Evolutionary conservation across 1,140 invertebrate genomes (phyloP).

Genomic region (Andrena cerasifolii): DNA sequence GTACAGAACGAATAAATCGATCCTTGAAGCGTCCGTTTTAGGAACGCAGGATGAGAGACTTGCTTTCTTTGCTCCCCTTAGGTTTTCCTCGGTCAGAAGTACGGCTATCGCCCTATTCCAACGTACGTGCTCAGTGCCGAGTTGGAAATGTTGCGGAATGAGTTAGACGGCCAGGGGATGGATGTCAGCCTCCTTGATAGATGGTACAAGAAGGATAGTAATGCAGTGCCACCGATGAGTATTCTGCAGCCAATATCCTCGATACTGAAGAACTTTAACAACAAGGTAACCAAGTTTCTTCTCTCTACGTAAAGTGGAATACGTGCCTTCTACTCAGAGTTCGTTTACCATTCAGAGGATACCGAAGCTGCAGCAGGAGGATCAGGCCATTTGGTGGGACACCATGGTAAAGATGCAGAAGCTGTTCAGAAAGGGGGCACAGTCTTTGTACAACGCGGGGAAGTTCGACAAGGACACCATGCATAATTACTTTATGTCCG

Average conservation of each 20-base stretch:
- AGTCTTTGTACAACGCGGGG: conserved; percentile 91
- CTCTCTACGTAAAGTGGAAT: rapidly evolving
- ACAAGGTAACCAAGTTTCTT: conserved; percentile 88
- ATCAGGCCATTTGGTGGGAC: conserved; percentile 98
- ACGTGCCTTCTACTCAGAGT: background rate
- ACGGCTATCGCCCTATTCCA: conserved; percentile 98
- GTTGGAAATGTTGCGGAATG: conserved; percentile 93
- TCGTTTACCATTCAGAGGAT: conserved; percentile 85
- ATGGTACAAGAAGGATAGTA: conserved; percentile 98
- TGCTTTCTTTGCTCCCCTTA: conserved; percentile 68
- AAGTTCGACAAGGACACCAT: conserved; percentile 96
- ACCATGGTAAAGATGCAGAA: conserved; percentile 97
- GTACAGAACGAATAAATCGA: conserved; percentile 79
- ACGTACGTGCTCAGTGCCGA: conserved; percentile 97
- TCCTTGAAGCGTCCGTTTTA: background rate
- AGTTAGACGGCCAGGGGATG: conserved; percentile 89
- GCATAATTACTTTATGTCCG: conserved; percentile 99
- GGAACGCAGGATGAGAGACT: background rate
- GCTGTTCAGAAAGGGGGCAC: conserved; percentile 94
- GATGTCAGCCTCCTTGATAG: conserved; percentile 93
- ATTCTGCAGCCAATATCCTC: conserved; percentile 98
- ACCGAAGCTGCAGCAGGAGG: conserved; percentile 97
- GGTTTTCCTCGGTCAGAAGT: conserved; percentile 98
- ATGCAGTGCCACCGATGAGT: conserved; percentile 96
- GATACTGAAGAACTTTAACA: conserved; percentile 98